Evolutionary conservation across 2,797 vertebrate species (phyloP), one percentile per base, ranked within the genome.

Genomic region (Sphenopsis melanotis): DNA sequence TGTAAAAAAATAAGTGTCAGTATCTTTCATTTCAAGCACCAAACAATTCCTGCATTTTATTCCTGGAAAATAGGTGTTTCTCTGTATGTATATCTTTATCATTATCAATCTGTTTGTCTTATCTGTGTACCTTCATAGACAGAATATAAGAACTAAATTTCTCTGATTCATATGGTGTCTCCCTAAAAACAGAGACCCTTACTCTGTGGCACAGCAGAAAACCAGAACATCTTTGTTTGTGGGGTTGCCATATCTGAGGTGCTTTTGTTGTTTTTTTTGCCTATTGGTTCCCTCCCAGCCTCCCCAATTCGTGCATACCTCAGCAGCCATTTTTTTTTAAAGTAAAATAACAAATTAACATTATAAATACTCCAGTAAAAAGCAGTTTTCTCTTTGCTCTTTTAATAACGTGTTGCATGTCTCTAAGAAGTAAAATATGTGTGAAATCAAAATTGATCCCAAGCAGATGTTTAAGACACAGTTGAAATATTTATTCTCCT

Each of bases 251-350:
- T 59, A 37, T 1, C 1, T 63, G 24, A 11, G 15, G 2, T 12
- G 12, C 30, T 49, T 56, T 41, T 53, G 21, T 26, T 79, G 6
- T 30, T 83, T 66, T 66, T 53, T 17, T 61, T 37, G 8, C 6
- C 6, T 1, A 0, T 8, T 60, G 17, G 7, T 83, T 71, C 30
- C 29, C 7, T 55, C 4, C 19, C 9, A 12, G 0, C 2, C 6
- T 49, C 8, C 9, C 32, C 26, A 19, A 4, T 76, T 70, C 17
- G 12, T 44, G 23, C 26, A 47, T 74, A 57, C 8, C 12, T 64
- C 41, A 59, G 27, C 44, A 81, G 13, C 60, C 36, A 7, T 56
- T 70, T 49, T 68, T 42, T 10, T 36, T 9, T 11, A 46, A 18
- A 36, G 86, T 66, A 15, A 77, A 84, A 59, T n/a, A 55, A 47